These are phyloP conservation scores for Poecilia velifera DNA, from an alignment of 2,797 vertebrate genomes.

Conservation along the genomic window DNA sequence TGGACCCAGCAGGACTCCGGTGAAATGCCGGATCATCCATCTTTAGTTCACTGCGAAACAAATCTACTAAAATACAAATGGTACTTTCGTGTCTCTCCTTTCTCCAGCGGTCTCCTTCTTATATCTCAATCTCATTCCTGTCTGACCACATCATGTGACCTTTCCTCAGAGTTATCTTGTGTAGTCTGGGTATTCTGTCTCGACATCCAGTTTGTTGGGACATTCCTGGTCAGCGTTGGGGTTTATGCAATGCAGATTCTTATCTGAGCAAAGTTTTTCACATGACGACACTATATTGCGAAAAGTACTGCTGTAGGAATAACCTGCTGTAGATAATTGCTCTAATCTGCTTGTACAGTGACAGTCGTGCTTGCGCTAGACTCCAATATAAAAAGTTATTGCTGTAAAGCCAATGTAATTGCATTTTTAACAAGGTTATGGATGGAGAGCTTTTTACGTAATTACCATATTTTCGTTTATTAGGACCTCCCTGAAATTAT, in stretches of 20 bases:
- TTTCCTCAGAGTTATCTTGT: conserved; percentile 26
- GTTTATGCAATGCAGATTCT: conserved; percentile 35
- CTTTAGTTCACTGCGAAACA: background rate
- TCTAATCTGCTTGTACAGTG: conserved; percentile 25
- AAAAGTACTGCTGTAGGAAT: conserved; percentile 13
- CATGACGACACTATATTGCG: conserved; percentile 13
- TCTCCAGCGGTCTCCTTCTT: background rate
- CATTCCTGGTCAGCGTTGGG: conserved; percentile 33
- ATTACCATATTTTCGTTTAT: background rate
- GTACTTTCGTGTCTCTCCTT: background rate
- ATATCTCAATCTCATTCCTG: conserved; percentile 4
- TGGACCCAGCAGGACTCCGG: background rate
- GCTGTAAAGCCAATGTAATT: background rate
- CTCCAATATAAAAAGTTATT: conserved; percentile 6
- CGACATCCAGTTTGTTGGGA: conserved; percentile 25
- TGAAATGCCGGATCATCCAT: background rate
- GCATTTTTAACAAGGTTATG: background rate
- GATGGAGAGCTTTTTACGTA: background rate
- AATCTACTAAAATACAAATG: background rate
- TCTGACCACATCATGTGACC: conserved; percentile 15
- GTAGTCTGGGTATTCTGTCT: conserved; percentile 34
- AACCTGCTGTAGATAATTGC: conserved; percentile 3
- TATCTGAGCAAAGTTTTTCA: conserved; percentile 10
- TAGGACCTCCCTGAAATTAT: background rate
- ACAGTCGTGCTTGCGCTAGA: conserved; percentile 20